A percentile compares a stretch with the other conserved stretches of the same genome.
Evolutionary conservation across 2,113 vertebrate species (phyloP).

Genomic region (Chloropsis cyanopogon): DNA sequence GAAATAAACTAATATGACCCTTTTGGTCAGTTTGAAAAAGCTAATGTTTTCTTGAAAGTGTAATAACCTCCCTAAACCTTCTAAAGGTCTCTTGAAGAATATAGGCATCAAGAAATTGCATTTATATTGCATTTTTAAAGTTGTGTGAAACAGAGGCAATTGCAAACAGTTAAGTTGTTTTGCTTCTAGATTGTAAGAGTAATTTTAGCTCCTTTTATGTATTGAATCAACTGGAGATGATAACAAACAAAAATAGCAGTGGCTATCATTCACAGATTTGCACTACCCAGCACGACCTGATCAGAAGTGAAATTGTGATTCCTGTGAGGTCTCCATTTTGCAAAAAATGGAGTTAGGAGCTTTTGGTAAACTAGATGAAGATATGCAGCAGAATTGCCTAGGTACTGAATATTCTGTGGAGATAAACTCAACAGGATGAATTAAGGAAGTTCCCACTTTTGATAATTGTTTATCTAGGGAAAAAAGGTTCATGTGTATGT

Average conservation of each 20-base stretch:
- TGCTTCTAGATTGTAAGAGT: neutral
- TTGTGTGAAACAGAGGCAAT: neutral
- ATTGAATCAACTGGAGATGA: neutral
- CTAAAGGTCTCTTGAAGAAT: neutral
- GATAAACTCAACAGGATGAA: neutral
- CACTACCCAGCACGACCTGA: neutral
- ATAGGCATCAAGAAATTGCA: neutral
- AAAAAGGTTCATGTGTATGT: neutral
- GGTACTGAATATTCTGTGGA: neutral
- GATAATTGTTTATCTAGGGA: neutral
- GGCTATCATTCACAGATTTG: neutral
- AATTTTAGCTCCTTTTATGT: neutral
- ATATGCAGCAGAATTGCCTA: neutral
- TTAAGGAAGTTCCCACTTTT: neutral
- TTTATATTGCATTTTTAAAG: neutral
- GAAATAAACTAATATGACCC: neutral
- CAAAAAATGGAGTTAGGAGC: neutral
- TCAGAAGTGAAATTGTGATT: neutral
- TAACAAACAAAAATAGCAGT: neutral
- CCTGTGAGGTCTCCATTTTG: neutral
- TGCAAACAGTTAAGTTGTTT: neutral
- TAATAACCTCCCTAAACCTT: neutral
- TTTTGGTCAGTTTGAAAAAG: neutral
- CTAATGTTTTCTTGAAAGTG: neutral
- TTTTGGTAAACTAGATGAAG: neutral